Evolutionary conservation across 2,113 vertebrate species (phyloP).

Genomic region (Platysteira castanea): DNA sequence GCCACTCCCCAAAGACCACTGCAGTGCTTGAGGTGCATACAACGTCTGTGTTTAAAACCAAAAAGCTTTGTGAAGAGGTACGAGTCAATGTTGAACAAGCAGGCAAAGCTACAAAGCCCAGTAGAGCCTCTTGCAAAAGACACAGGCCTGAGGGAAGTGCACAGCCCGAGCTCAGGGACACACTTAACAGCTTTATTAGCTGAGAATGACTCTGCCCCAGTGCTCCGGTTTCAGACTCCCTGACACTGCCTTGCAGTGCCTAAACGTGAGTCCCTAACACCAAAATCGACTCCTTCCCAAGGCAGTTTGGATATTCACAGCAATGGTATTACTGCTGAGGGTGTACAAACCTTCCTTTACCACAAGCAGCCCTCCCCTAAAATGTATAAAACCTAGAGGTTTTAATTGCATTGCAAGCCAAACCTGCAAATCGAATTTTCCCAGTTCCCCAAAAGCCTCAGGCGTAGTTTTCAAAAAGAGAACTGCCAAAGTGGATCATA

Average conservation of each 20-base stretch:
- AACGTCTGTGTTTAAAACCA: fast-evolving
- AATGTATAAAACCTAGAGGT: background rate
- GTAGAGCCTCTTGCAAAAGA: fast-evolving
- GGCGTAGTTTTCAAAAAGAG: background rate
- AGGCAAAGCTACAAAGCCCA: background rate
- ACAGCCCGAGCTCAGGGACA: background rate
- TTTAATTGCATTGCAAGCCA: background rate
- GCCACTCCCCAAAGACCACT: background rate
- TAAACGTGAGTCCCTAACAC: background rate
- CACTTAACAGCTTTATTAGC: background rate
- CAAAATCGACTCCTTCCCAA: background rate
- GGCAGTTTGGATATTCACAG: background rate
- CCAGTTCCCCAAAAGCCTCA: background rate
- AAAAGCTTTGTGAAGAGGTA: background rate
- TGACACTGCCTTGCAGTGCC: background rate
- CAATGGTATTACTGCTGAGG: background rate
- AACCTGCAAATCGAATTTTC: background rate
- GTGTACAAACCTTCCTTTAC: background rate
- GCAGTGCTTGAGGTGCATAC: background rate
- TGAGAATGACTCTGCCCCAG: background rate
- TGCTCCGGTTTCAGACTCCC: background rate
- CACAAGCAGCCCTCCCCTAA: background rate
- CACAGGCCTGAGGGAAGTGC: background rate
- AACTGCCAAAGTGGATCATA: background rate
- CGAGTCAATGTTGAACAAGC: fast-evolving